Conservation (phyloP, 2,113 vertebrate genomes). For the Corydoras sp. region DNA sequence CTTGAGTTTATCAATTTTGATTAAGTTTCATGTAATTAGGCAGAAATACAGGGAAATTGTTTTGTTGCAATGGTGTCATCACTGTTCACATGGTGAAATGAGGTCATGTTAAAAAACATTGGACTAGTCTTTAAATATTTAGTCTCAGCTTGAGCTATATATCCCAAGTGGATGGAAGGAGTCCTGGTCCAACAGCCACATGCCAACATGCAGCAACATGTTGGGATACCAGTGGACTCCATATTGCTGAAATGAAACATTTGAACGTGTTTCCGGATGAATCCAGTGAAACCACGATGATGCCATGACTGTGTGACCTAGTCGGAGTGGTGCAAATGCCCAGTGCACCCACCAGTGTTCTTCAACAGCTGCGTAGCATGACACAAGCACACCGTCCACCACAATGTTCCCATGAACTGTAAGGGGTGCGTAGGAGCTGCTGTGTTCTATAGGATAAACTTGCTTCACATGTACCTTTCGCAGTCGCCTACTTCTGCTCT, state of each 20-base stretch:
- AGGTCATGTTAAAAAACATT: no score
- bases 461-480: conserved; percentile 71
- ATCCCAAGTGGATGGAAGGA: conserved; percentile 76
- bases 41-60: no score
- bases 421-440: conserved; percentile 83
- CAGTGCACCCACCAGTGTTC: conserved; percentile 87
- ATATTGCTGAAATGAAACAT: conserved; percentile 38
- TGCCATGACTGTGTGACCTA: conserved; percentile 63
- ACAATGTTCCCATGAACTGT: conserved; percentile 87
- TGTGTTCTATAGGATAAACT: conserved; percentile 75
- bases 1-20: no score
- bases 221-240: conserved; percentile 82
- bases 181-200: conserved; percentile 75
- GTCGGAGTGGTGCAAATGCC: conserved; percentile 84
- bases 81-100: no score
- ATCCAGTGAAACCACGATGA: conserved; percentile 39
- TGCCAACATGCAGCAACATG: conserved; percentile 72
- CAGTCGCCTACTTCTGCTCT: conserved; percentile 53
- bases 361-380: conserved; percentile 90
- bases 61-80: no score
- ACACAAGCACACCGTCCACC: conserved; percentile 84
- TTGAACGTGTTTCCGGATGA: conserved; percentile 42
- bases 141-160: conserved; percentile 67
- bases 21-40: no score
- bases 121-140: conserved; percentile 28